phyloP scores from a whole-genome alignment of 2,888 invertebrate species.

The Acanthosepion esculentum region DNA sequence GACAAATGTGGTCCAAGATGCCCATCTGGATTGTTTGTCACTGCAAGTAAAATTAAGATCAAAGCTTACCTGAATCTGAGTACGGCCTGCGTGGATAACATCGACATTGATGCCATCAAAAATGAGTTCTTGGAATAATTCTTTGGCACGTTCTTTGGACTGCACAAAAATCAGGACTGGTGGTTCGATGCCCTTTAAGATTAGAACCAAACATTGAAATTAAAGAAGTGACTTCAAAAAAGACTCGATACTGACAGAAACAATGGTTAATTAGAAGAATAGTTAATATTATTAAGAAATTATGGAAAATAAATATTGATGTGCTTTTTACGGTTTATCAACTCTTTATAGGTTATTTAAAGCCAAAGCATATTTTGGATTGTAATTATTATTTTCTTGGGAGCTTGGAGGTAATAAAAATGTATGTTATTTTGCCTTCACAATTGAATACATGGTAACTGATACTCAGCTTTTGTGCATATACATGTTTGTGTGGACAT shows the following conservation, averaged over 20 bases:
- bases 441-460: too few relatives aligned
- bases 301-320: background rate
- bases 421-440: too few relatives aligned
- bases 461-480: too few relatives aligned
- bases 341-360: too few relatives aligned
- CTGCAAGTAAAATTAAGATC: too few relatives aligned
- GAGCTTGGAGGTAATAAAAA: too few relatives aligned
- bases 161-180: conserved; percentile 93
- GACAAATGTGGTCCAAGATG: background rate
- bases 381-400: too few relatives aligned
- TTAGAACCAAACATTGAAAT: background rate
- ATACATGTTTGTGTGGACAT: too few relatives aligned
- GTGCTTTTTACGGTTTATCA: too few relatives aligned
- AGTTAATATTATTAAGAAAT: background rate
- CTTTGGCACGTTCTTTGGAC: conserved; percentile 91
- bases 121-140: conserved; percentile 86
- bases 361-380: too few relatives aligned
- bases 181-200: conserved; percentile 84
- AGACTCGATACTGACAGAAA: background rate
- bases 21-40: too few relatives aligned
- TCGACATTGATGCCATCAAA: conserved; percentile 95
- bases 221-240: background rate
- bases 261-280: background rate
- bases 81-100: conserved; percentile 92
- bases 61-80: conserved; percentile 85